Conservation (phyloP, 2,797 vertebrate genomes). For the Vultur gryphus region DNA sequence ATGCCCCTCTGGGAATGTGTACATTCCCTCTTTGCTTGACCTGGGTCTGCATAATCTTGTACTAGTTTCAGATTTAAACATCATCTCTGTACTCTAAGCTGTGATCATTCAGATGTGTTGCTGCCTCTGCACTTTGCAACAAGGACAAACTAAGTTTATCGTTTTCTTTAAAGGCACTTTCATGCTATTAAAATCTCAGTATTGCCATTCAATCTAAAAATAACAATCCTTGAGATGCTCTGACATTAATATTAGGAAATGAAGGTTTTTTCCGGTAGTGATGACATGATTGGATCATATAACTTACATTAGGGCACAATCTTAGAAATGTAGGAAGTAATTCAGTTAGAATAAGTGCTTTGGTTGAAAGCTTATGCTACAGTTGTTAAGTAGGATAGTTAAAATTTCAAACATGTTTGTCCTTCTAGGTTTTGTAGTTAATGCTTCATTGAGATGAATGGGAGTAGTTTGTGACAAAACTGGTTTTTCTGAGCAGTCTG, state of each 20-base stretch:
- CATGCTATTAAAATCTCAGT: background rate
- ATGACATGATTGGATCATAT: background rate
- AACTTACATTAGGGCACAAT: background rate
- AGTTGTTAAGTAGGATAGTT: background rate
- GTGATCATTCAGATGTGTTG: background rate
- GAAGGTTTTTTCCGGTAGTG: background rate
- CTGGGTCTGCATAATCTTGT: background rate
- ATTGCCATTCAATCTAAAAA: background rate
- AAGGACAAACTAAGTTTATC: background rate
- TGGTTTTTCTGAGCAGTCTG: background rate
- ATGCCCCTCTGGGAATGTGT: background rate
- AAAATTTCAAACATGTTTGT: background rate
- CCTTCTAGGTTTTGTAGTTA: background rate
- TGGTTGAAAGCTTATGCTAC: background rate
- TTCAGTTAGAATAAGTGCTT: background rate
- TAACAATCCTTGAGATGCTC: background rate
- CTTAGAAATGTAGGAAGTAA: background rate
- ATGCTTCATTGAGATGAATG: background rate
- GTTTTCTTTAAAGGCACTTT: background rate
- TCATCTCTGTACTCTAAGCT: background rate
- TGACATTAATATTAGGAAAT: background rate
- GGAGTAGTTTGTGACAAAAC: background rate
- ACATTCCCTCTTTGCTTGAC: background rate
- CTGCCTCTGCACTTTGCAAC: background rate
- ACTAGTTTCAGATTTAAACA: background rate